Evolutionary conservation across 2,113 vertebrate species (phyloP), one percentile per base, ranked within the genome.

Genomic region (Zootoca vivipara): DNA sequence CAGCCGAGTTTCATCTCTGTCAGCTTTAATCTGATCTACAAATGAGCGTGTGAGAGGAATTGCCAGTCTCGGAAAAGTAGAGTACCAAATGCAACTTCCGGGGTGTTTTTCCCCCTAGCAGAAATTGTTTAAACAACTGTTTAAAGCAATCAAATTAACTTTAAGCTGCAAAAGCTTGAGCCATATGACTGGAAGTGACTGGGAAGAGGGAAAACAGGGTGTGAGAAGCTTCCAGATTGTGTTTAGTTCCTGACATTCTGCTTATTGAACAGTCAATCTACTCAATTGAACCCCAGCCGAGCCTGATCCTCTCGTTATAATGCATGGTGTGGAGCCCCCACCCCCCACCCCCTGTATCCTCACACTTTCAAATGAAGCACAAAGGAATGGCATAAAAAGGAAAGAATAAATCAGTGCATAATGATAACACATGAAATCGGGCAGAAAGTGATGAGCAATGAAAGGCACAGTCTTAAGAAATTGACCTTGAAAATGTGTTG

Each of bases 11-110:
- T 97, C 93, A 95, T 97, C 96, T 96, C 96, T 96, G 96, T 97
- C 97, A 97, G 94, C 92, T 96, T 95, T 96, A 97, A 97, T 97
- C 96, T 96, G 94, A 95, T 97, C 77, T 94, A 89, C 81, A 56
- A 91, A 89, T 84, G 89, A 56, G 82, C 83, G 33, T 77, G 78
- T 85, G 91, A 89, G 92, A 94, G 90, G 93, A 90, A 94, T 91
- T 87, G 86, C 86, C 87, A 91, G 72, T 94, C 91, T 90, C 82
- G 82, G 92, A 90, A 92, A 91, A 95, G 90, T 58, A 85, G 92
- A 89, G 87, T 87, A n/a, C 69, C 0, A 87, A 74, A 72, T 72
- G 12, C 33, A 90, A 84, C 89, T 85, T 78, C 24, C 35, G 10
- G 46, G 46, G 1, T 62, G 22, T 72, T 13, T 38, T 16, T 83